Evolutionary conservation across 2,113 vertebrate genomes (phyloP).

Genomic region (Equus przewalskii): DNA sequence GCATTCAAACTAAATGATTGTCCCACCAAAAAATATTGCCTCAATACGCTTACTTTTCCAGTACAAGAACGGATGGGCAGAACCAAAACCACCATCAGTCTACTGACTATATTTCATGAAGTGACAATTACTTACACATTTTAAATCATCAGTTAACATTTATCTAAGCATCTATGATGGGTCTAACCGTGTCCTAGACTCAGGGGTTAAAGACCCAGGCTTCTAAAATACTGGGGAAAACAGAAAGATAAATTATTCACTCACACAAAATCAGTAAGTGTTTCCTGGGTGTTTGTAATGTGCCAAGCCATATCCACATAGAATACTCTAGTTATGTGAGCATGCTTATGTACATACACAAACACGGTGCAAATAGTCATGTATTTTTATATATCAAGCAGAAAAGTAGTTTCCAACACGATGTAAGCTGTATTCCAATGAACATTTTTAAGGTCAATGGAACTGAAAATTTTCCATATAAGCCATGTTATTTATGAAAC

Average conservation of each 20-base stretch:
- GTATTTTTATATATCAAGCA: not conserved
- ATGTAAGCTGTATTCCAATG: not conserved
- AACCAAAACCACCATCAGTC: not conserved
- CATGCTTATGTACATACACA: not conserved
- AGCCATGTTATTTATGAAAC: slow-evolving; percentile 46
- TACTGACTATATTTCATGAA: not conserved
- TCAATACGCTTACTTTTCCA: not conserved
- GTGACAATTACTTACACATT: not conserved
- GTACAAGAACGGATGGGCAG: not conserved
- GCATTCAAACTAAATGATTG: slow-evolving; percentile 29
- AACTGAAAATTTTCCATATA: slow-evolving; percentile 34
- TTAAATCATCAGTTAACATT: slow-evolving; percentile 1
- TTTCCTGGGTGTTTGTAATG: not conserved
- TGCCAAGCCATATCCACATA: not conserved
- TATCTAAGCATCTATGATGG: not conserved
- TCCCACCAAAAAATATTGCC: slow-evolving; percentile 53
- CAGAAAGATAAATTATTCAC: not conserved
- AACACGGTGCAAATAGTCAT: not conserved
- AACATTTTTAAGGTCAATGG: slow-evolving; percentile 26
- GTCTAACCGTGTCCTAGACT: not conserved
- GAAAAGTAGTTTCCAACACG: not conserved
- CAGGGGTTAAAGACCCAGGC: not conserved
- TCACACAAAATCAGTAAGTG: not conserved
- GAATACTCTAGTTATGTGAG: not conserved
- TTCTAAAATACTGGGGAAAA: slow-evolving; percentile 30